Conservation (phyloP, 2,888 invertebrate genomes). For the Orthosia cruda region DNA sequence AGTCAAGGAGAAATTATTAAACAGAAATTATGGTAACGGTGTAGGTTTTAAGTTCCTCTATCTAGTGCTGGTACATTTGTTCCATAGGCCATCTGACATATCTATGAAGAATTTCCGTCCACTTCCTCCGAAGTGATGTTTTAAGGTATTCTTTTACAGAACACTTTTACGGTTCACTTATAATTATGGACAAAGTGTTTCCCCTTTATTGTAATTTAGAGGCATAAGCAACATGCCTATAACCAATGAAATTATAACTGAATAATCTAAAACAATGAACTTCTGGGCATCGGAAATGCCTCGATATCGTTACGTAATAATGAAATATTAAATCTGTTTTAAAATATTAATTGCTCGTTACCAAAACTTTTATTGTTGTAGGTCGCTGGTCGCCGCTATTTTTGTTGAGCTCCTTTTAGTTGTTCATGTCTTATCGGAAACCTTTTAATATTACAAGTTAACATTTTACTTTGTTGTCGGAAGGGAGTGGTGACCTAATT, state of each 20-base stretch:
- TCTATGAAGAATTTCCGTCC: conserved; percentile 10
- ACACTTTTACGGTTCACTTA: not conserved
- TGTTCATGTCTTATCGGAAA: conserved; percentile 44
- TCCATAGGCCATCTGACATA: not conserved
- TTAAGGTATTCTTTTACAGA: too few species aligned
- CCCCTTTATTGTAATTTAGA: too few species aligned
- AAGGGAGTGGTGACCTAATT: conserved; percentile 51
- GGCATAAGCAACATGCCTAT: not conserved
- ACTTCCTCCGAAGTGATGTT: not conserved
- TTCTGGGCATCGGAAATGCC: not conserved
- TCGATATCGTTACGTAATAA: too few species aligned
- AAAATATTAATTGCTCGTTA: conserved; percentile 5
- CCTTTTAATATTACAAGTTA: conserved; percentile 49
- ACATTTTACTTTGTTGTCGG: conserved; percentile 29
- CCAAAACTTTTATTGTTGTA: conserved; percentile 9
- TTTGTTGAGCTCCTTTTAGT: conserved; percentile 12
- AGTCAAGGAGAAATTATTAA: not conserved
- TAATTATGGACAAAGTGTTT: not conserved
- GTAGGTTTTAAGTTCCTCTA: conserved; percentile 13
- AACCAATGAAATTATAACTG: too few species aligned
- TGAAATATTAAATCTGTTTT: conserved; percentile 20
- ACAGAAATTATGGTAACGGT: not conserved
- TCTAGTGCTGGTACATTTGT: not conserved
- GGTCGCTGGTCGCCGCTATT: not conserved
- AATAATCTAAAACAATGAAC: not conserved